phyloP scores from a whole-genome alignment of 2,888 invertebrate species.

The Hydrotaea cyrtoneurina region DNA sequence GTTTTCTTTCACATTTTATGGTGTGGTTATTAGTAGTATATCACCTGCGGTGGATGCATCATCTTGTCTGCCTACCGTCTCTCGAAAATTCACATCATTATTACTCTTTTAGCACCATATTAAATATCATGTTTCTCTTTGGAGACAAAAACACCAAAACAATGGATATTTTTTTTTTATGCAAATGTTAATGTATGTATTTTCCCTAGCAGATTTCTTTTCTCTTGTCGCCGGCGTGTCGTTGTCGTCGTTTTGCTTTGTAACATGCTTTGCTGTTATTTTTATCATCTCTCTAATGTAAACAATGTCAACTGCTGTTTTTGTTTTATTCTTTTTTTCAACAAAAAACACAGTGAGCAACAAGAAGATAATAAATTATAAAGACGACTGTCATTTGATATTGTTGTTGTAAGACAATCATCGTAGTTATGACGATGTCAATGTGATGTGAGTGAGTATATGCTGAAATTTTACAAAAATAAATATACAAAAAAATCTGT shows the following conservation, averaged over 20 bases:
- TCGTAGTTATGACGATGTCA: not conserved
- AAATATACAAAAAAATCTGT: not conserved
- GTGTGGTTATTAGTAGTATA: not conserved
- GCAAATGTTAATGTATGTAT: not conserved
- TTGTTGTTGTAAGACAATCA: not conserved
- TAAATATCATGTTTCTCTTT: not conserved
- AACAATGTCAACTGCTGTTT: conserved; percentile 23
- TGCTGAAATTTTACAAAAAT: not conserved
- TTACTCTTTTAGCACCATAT: not conserved
- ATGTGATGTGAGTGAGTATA: not conserved
- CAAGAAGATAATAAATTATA: conserved; percentile 22
- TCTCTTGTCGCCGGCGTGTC: not conserved
- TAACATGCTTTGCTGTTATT: conserved; percentile 1
- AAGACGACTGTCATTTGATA: conserved; percentile 24
- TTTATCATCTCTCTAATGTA: conserved; percentile 6
- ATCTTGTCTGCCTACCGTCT: no score
- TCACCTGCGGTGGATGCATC: not conserved
- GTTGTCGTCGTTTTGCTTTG: not conserved
- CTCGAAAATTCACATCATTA: not conserved
- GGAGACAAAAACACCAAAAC: not conserved
- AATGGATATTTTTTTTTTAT: conserved; percentile 1
- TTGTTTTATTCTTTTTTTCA: not conserved
- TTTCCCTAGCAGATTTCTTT: not conserved
- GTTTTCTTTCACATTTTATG: not conserved
- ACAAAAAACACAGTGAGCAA: not conserved